These are phyloP conservation scores for Panagrolaimus sp. DNA, from an alignment of 1,140 invertebrate species.

Conservation along the genomic window DNA sequence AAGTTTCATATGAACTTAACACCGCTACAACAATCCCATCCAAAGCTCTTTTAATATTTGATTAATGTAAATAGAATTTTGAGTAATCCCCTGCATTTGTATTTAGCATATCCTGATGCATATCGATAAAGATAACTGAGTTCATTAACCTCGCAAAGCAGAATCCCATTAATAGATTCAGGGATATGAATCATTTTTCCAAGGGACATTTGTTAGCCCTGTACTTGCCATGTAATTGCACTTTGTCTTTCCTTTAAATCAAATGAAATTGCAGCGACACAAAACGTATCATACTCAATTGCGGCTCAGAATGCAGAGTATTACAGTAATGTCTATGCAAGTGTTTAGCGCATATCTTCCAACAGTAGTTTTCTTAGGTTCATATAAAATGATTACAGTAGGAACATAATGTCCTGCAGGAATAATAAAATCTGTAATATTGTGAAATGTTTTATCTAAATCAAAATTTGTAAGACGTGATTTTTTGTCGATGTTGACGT, in stretches of 20 bases:
- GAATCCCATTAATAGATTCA: slow-evolving; percentile 42
- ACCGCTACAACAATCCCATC: slow-evolving; percentile 72
- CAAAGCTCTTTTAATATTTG: slow-evolving; percentile 75
- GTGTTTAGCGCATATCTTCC: slow-evolving; percentile 62
- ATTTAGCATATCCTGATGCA: slow-evolving; percentile 92
- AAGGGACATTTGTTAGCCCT: slow-evolving; percentile 28
- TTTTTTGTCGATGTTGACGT: neutral
- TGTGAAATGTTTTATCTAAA: slow-evolving; percentile 58
- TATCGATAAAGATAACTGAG: slow-evolving; percentile 70
- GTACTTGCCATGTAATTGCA: slow-evolving; percentile 80
- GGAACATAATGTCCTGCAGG: slow-evolving; percentile 94
- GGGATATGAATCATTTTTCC: slow-evolving; percentile 39
- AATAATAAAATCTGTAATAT: slow-evolving; percentile 92
- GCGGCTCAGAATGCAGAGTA: slow-evolving; percentile 65
- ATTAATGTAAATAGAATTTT: slow-evolving; percentile 49
- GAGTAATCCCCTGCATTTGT: slow-evolving; percentile 83
- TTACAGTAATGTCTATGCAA: neutral
- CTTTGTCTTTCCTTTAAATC: slow-evolving; percentile 89
- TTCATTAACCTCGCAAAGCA: slow-evolving; percentile 60
- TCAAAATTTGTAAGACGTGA: neutral
- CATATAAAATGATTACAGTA: slow-evolving; percentile 87
- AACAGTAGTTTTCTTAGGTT: slow-evolving; percentile 89
- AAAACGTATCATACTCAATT: slow-evolving; percentile 88
- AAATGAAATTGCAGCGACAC: slow-evolving; percentile 87
- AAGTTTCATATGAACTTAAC: no score